Conservation (phyloP, 2,888 invertebrate genomes). For the Pocota personata region DNA sequence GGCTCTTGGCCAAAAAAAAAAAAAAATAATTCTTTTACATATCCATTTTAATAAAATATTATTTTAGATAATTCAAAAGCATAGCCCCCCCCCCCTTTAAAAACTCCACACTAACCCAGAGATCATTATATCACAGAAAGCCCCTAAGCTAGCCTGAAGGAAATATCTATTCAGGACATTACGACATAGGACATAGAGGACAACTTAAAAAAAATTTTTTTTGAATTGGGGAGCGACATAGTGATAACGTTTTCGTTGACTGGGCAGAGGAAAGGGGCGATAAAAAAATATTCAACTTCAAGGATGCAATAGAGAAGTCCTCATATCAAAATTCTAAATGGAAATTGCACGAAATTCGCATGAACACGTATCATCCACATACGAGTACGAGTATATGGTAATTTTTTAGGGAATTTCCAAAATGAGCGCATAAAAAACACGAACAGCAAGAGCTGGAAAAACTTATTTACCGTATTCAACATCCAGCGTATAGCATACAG, state of each 20-base stretch:
- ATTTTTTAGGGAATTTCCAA: constrained; percentile 56
- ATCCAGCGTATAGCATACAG: not conserved
- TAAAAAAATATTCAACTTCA: constrained; percentile 48
- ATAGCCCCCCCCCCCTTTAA: not conserved
- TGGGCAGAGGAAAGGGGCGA: not conserved
- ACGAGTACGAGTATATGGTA: constrained; percentile 52
- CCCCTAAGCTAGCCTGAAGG: not conserved
- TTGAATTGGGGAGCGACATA: not conserved
- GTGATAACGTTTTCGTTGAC: not conserved
- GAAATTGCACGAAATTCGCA: constrained; percentile 71
- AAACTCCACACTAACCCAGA: not conserved
- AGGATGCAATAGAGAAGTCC: constrained; percentile 33
- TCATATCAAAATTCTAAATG: constrained; percentile 43
- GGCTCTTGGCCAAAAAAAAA: not conserved
- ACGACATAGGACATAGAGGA: not conserved
- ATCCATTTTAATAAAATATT: constrained; percentile 62
- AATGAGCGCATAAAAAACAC: constrained; percentile 46
- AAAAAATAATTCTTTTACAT: constrained; percentile 15
- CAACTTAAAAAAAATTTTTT: too few relatives aligned
- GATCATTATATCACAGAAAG: constrained; percentile 23
- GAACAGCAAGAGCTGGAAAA: constrained; percentile 34
- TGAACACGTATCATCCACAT: constrained; percentile 65
- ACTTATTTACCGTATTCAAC: constrained; percentile 31
- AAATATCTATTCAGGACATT: constrained; percentile 1
- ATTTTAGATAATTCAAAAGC: constrained; percentile 31